Evolutionary conservation across 2,797 vertebrate genomes (phyloP), one percentile per base, ranked within the genome.

Genomic region (Eremophila alpestris): DNA sequence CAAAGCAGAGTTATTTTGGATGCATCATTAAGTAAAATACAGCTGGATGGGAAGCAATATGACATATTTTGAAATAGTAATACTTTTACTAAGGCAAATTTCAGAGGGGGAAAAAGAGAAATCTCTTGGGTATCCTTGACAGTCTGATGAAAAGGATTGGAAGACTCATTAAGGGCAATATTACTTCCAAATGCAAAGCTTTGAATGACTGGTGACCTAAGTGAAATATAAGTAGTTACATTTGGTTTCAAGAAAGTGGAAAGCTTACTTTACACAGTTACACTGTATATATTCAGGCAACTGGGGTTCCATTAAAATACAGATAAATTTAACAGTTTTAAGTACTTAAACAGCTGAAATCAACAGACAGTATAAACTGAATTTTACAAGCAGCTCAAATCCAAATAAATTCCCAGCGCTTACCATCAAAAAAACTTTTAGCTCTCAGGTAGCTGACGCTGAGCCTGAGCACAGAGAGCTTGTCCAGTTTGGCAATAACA

Each of bases 361-460:
- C 52, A 76, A 56, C 62, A 51, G 4, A 48, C 9, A 65, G 34
- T 5, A 71, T 19, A 16, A 90, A 65, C 40, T 49, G 34, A 26
- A 69, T 81, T 94, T 94, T 94, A 71, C 48, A 70, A 79, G 75
- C 16, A 54, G 56, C 10, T 52, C 48, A 52, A 75, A 74, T 46
- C 19, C 91, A 97, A 95, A 93, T 52, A 86, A 96, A 93, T 48
- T 80, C 34, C 65, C 71, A 49, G 8, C 9, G 41, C 98, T 98
- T 98, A 99, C 98, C 98, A 2, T 97, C 98, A 96, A 99, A 99
- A 97, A 99, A 98, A 89, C 98, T 98, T 97, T 99, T 98, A 91
- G 98, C 98, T 97, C 98, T 97, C 80, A 99, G 97, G 97, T 98
- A 99, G 92, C 98, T 98, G 96, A 99, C 98, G 4, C 98, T 98